Evolutionary conservation across 2,888 invertebrate species (phyloP).

Genomic region (Linnaemya vulpina): DNA sequence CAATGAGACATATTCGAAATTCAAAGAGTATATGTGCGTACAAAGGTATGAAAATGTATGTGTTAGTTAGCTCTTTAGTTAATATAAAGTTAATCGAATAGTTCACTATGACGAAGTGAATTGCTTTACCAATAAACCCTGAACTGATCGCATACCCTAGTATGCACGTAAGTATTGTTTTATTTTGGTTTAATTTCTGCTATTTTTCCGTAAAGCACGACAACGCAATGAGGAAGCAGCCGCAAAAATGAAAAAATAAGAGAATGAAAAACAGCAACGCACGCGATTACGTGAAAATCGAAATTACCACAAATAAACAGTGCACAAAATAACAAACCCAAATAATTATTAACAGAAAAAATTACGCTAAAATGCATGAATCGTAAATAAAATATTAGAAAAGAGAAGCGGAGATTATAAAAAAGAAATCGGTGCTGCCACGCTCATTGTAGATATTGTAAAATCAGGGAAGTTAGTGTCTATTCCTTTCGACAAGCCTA

Average conservation of each 20-base stretch:
- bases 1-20: too few species aligned
- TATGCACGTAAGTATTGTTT: neutral
- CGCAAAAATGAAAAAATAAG: conserved; percentile 51
- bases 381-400: neutral
- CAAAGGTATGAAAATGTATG: too few species aligned
- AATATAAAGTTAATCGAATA: too few species aligned
- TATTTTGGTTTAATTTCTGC: neutral
- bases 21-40: too few species aligned
- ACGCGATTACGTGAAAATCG: conserved; percentile 60
- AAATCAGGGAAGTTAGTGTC: too few species aligned
- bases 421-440: too few species aligned
- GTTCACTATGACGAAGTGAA: too few species aligned
- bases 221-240: conserved; percentile 55
- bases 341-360: neutral
- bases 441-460: too few species aligned
- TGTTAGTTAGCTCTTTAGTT: too few species aligned
- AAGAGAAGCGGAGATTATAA: too few species aligned
- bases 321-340: neutral
- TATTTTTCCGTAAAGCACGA: conserved; percentile 30
- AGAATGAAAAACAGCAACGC: conserved; percentile 21
- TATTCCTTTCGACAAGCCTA: too few species aligned
- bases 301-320: conserved; percentile 15
- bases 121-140: too few species aligned
- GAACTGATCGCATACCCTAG: neutral
- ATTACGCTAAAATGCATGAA: neutral